A percentile compares a stretch with the other conserved stretches of the same genome.
phyloP scores from a whole-genome alignment of 1,140 invertebrate species.

The Leptopilina boulardi region DNA sequence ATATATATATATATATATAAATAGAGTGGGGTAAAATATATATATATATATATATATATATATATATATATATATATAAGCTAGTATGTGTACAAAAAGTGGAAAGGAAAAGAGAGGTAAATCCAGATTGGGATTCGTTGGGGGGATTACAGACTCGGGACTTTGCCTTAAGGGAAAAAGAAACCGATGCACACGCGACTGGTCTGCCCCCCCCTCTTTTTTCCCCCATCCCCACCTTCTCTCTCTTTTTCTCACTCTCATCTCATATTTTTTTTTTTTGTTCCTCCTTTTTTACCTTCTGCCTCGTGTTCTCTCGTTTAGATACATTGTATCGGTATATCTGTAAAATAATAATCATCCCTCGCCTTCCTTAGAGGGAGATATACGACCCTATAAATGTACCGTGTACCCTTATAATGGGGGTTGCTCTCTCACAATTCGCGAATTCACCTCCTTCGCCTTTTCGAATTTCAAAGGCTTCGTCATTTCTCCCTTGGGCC shows the following conservation, averaged over 20 bases:
- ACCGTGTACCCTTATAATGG: conserved; percentile 28
- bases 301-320: conserved; percentile 24
- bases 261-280: neutral
- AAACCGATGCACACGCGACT: conserved; percentile 31
- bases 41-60: no score
- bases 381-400: conserved; percentile 29
- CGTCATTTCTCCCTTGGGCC: conserved; percentile 29
- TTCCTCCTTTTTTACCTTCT: conserved; percentile 20
- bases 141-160: conserved; percentile 22
- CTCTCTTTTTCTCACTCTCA: neutral
- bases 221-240: neutral
- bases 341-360: conserved; percentile 33
- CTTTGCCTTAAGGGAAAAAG: conserved; percentile 28
- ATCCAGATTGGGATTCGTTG: conserved; percentile 31
- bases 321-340: conserved; percentile 11
- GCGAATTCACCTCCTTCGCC: conserved; percentile 1
- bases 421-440: conserved; percentile 20
- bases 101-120: neutral
- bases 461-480: conserved; percentile 22
- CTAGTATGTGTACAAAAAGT: neutral
- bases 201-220: conserved; percentile 29
- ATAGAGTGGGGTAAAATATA: neutral
- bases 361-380: neutral
- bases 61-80: no score
- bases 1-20: neutral